Evolutionary conservation across 2,797 vertebrate species (phyloP).

Genomic region (Sitta carolinensis): DNA sequence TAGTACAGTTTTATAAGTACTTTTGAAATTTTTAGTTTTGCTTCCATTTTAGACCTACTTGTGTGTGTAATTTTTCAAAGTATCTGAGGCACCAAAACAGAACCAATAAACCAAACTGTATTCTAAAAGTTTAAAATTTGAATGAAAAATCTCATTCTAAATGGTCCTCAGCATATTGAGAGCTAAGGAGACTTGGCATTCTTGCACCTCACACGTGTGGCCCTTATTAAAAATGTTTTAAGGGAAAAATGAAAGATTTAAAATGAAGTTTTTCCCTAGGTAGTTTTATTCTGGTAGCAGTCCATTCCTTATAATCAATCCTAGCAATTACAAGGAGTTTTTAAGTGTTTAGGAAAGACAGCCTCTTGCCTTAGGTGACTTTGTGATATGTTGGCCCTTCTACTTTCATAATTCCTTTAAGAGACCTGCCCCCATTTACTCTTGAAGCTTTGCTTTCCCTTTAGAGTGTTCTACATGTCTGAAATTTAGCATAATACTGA

Average conservation of each 20-base stretch:
- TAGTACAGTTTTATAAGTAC: not conserved
- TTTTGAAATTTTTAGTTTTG: not conserved
- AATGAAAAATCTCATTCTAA: not conserved
- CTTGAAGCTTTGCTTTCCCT: not conserved
- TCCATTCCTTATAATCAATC: conserved; percentile 12
- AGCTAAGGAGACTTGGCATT: not conserved
- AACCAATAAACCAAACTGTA: not conserved
- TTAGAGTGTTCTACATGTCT: not conserved
- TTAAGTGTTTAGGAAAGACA: conserved; percentile 16
- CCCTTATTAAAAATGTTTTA: conserved; percentile 44
- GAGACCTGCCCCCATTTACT: not conserved
- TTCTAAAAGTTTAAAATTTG: not conserved
- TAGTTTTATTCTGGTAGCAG: conserved; percentile 22
- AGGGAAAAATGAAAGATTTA: conserved; percentile 14
- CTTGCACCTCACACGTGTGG: conserved; percentile 1
- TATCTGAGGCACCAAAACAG: not conserved
- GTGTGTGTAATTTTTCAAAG: not conserved
- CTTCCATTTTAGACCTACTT: not conserved
- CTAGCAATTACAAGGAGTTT: conserved; percentile 27
- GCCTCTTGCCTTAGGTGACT: not conserved
- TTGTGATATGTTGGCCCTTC: not conserved
- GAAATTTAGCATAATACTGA: not conserved
- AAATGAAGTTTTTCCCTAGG: conserved; percentile 12
- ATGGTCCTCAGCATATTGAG: not conserved
- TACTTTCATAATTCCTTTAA: not conserved